phyloP scores from a whole-genome alignment of 2,888 invertebrate species.

The Zhuqinia jingwanae region DNA sequence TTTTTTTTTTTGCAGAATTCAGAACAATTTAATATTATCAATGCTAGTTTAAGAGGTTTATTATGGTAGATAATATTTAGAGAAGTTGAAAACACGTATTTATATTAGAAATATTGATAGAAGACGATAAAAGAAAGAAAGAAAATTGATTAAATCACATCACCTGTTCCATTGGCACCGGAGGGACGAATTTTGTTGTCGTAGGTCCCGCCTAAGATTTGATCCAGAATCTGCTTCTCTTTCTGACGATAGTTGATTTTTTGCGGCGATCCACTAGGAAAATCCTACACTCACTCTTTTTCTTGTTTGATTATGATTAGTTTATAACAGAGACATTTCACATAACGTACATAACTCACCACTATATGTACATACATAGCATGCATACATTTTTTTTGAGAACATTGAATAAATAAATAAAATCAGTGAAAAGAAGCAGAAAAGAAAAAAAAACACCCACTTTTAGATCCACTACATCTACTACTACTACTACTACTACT shows the following conservation, averaged over 20 bases:
- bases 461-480: too few relatives aligned
- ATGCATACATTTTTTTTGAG: not conserved
- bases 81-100: not conserved
- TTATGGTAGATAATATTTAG: not conserved
- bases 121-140: not conserved
- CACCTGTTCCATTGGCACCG: constrained; percentile 96
- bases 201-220: constrained; percentile 92
- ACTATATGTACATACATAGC: too few relatives aligned
- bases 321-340: constrained; percentile 30
- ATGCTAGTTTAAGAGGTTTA: too few relatives aligned
- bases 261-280: constrained; percentile 81
- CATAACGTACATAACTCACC: too few relatives aligned
- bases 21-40: too few relatives aligned
- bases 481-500: too few relatives aligned
- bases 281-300: not conserved
- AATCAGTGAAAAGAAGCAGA: not conserved
- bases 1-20: too few relatives aligned
- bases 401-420: not conserved
- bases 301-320: constrained; percentile 48
- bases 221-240: constrained; percentile 96
- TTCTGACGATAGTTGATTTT: constrained; percentile 96
- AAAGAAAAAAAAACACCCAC: not conserved
- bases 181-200: constrained; percentile 96
- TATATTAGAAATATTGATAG: not conserved
- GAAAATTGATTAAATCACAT: constrained; percentile 19